phyloP scores from a whole-genome alignment of 2,797 vertebrate species.

The Pogonophryne albipinna region DNA sequence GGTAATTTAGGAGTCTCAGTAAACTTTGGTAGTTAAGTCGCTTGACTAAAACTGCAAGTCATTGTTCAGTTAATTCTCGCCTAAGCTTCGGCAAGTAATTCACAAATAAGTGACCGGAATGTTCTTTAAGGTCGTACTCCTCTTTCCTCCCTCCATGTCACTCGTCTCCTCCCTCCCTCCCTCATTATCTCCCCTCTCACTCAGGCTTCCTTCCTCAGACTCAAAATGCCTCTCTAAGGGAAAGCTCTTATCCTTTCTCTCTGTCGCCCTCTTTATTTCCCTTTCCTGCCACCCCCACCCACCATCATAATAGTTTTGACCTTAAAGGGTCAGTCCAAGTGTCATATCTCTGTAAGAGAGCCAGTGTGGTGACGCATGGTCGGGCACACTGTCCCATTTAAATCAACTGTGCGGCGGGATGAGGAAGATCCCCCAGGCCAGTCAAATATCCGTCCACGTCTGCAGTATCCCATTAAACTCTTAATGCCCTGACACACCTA shows the following conservation, averaged over 20 bases:
- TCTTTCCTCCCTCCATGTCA: slow-evolving; percentile 36
- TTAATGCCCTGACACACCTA: background rate
- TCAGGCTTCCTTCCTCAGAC: slow-evolving; percentile 69
- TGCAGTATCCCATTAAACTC: slow-evolving; percentile 14
- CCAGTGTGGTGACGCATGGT: slow-evolving; percentile 47
- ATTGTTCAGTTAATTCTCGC: slow-evolving; percentile 64
- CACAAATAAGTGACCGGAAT: slow-evolving; percentile 44
- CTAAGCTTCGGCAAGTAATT: slow-evolving; percentile 49
- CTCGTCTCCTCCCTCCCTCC: slow-evolving; percentile 1
- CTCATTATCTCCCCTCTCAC: slow-evolving; percentile 60
- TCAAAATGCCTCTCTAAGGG: slow-evolving; percentile 68
- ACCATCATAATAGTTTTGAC: slow-evolving; percentile 68
- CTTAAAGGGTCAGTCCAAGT: slow-evolving; percentile 61
- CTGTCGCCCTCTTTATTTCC: slow-evolving; percentile 61
- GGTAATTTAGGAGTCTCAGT: slow-evolving; percentile 76
- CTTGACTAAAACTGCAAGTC: slow-evolving; percentile 67
- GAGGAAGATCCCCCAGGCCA: slow-evolving; percentile 30
- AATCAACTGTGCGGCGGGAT: slow-evolving; percentile 44
- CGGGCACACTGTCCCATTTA: slow-evolving; percentile 48
- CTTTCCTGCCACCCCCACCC: slow-evolving; percentile 64
- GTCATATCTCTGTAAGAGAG: slow-evolving; percentile 61
- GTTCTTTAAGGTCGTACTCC: slow-evolving; percentile 33
- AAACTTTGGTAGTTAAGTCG: slow-evolving; percentile 63
- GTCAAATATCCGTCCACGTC: slow-evolving; percentile 46
- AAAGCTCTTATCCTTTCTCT: slow-evolving; percentile 55